Base-by-base conservation (phyloP, 35 echinoderm and acorn worm species). In the Heliocidaris erythrogramma region DNA sequence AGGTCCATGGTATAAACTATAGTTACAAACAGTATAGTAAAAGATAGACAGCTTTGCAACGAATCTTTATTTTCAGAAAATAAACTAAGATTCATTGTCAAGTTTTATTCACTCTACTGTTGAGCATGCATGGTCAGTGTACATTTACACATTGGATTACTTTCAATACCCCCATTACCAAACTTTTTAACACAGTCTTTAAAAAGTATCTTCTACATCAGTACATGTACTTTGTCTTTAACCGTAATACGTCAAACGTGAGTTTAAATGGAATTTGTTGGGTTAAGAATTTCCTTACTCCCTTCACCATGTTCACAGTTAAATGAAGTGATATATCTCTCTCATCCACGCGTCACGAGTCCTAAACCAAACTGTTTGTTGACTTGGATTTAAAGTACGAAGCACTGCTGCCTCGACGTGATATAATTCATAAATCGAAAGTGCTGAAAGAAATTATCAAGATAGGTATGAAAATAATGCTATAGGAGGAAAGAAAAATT, bases 331-430 rank as follows among this genome's bases (percentile, higher is more conserved):
- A 78, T 78, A 78, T 78, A 78, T 78, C 65, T 78, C 65, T 78
- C 27, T 78, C 65, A n/a, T 78, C 65, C 65, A 78, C 65, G 65
- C 65, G 65, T 27, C 65, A n/a, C 18, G 21, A 24, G 65, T 78
- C 65, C 65, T 78, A 27, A 78, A 78, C 65, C 65, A 78, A 78
- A 78, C 65, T 78, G 65, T 78, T 78, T 78, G 65, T 78, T 78
- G 65, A 78, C 65, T 78, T 78, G 65, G 65, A 78, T 78, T 78
- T 78, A 78, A 78, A 78, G 65, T 78, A 78, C 65, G 65, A 78
- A 78, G 65, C 65, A 78, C 65, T 24, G 65, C 65, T 78, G 27
- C 7, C 65, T 78, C 7, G 65, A 78, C 65, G 65, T 78, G 65
- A 78, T 78, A 27, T 78, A 78, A 78, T 78, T 18, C 65, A 21